These are phyloP conservation scores for Anoncus sp. DNA, from an alignment of 2,888 invertebrate genomes.

Conservation along the genomic window DNA sequence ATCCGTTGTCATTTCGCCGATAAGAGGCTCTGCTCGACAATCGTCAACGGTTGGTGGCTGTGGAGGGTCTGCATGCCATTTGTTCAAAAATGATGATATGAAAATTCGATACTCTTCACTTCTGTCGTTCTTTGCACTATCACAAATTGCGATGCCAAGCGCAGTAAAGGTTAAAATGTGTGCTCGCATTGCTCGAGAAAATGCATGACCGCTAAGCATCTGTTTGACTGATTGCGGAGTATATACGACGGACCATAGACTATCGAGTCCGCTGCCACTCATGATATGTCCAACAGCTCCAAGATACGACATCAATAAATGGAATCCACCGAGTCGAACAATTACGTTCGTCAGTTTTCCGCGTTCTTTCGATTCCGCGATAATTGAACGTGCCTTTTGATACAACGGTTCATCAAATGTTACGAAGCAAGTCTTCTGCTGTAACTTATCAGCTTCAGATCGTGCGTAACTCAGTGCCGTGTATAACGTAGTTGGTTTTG, in stretches of 20 bases:
- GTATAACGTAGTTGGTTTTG: slow-evolving; percentile 52
- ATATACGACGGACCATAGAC: slow-evolving; percentile 5
- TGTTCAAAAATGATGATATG: too few species aligned
- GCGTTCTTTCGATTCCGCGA: slow-evolving; percentile 7
- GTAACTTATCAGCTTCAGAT: slow-evolving; percentile 26
- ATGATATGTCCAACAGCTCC: slow-evolving; percentile 15
- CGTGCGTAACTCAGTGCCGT: slow-evolving; percentile 54
- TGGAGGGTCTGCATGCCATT: too few species aligned
- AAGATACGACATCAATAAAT: slow-evolving; percentile 57
- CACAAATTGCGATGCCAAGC: too few species aligned
- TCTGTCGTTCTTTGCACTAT: too few species aligned
- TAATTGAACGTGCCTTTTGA: slow-evolving; percentile 64
- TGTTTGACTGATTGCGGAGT: slow-evolving; percentile 19
- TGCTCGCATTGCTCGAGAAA: slow-evolving; percentile 20
- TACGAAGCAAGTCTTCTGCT: slow-evolving; percentile 62
- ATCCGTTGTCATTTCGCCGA: too few species aligned
- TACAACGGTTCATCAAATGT: slow-evolving; percentile 70
- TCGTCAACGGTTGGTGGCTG: too few species aligned
- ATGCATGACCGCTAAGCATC: slow-evolving; percentile 34
- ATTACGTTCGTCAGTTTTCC: background rate
- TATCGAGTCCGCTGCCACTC: slow-evolving; percentile 28
- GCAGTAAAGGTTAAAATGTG: slow-evolving; percentile 10
- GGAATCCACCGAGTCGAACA: slow-evolving; percentile 58
- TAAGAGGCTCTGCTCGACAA: too few species aligned
- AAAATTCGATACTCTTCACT: too few species aligned